These are phyloP conservation scores for Streblospio benedicti DNA, from an alignment of 1,140 invertebrate species.

Conservation along the genomic window DNA sequence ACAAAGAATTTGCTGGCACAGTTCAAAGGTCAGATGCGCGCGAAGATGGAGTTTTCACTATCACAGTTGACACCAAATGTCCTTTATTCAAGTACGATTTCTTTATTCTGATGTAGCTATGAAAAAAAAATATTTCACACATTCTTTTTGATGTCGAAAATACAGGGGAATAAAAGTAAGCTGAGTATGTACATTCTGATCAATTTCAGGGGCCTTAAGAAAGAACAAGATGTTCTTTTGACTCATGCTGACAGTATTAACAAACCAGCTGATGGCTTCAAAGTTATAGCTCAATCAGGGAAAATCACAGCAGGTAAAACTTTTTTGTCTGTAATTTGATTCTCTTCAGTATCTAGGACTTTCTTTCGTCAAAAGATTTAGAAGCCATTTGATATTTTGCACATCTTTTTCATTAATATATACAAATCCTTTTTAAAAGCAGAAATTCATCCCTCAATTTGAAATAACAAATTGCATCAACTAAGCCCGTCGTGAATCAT, in stretches of 20 bases:
- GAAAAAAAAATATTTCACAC: not conserved
- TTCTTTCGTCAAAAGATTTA: no score
- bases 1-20: conserved; percentile 94
- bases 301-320: conserved; percentile 62
- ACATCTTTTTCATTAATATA: no score
- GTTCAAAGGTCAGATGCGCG: conserved; percentile 74
- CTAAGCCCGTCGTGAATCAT: no score
- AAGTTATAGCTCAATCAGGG: conserved; percentile 71
- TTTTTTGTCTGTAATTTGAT: not conserved
- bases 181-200: no score
- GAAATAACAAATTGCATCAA: no score
- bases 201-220: conserved; percentile 68
- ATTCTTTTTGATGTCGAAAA: no score
- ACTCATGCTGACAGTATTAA: conserved; percentile 96
- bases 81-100: conserved; percentile 81
- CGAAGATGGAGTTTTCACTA: conserved; percentile 89
- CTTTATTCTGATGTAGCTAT: not conserved
- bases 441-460: no score
- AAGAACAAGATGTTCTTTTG: conserved; percentile 79
- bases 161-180: no score
- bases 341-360: conserved; percentile 3
- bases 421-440: no score
- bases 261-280: conserved; percentile 76
- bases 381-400: no score
- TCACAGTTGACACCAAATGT: conserved; percentile 81